Evolutionary conservation across 2,888 invertebrate species (phyloP), one percentile per base, ranked within the genome.

Genomic region (Eugnorisma glareosa): DNA sequence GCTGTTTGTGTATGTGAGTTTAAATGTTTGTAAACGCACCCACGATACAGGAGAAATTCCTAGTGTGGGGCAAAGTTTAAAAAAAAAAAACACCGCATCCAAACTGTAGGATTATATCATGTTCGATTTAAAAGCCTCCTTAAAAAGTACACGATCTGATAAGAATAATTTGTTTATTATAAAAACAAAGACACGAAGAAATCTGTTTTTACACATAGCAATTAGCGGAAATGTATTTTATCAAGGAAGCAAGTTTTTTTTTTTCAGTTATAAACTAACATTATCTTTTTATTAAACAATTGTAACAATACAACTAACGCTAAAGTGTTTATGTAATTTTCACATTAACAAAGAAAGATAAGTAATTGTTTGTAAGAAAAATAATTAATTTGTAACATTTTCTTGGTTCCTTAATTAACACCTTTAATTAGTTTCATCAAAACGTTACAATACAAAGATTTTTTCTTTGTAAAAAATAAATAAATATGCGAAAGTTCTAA

Each of bases 401-500:
- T 54, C 15, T 76, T 54, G 54, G 13, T 45, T 57, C 10, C 2
- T 18, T 18, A 2, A 18, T 18, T 18, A 2, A 18, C 37, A 48
- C 1, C 28, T 31, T 8, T 15, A 21, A 43, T 43, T 57, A 57
- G 18, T 48, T 75, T n/a, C 31, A 51, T 10, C 18, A 24, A 64
- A 37, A 21, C 35, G 21, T 18, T 11, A 73, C 2, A 6, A 48
- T 18, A 18, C 21, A 18, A 51, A 21, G 0, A 10, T 4, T n/a
- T n/a, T 21, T 6, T 21, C 2, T 28, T 28, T 13, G 1, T 10
- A 28, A 13, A 40, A 18, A 18, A 13, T 18, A 31, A n/a, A 69
- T 18, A 73, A 57, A 31, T 57, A 73, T 73, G n/a, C 28, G 8
- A n/a, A 43, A n/a, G 10, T 67, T 69, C 2, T 61, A 35, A 61